Conservation (phyloP, 2,113 vertebrate genomes). For the Psammodynastes pulverulentus region DNA sequence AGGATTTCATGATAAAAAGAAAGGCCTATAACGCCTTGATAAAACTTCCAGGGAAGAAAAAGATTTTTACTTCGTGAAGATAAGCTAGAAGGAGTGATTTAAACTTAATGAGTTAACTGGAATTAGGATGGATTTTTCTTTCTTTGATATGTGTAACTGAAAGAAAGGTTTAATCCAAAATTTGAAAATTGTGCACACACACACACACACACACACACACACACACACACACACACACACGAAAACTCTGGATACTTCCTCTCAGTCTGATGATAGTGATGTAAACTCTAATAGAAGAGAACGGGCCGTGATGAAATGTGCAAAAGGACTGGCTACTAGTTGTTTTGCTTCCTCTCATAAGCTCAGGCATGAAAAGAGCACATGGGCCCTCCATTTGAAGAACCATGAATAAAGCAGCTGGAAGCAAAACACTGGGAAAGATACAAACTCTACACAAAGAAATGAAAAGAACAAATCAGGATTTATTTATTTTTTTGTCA, state of each 20-base stretch:
- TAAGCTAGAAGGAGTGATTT: too few species aligned
- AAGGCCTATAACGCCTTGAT: too few species aligned
- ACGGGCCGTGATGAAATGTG: neutral
- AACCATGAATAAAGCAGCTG: neutral
- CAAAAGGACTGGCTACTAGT: neutral
- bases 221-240: neutral
- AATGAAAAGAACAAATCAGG: neutral
- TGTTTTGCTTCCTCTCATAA: neutral
- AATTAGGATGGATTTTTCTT: too few species aligned
- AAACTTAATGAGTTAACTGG: too few species aligned
- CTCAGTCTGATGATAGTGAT: neutral
- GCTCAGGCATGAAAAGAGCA: neutral
- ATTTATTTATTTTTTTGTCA: neutral
- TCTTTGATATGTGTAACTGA: too few species aligned
- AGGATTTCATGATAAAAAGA: too few species aligned
- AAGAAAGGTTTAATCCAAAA: too few species aligned
- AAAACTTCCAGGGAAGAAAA: too few species aligned
- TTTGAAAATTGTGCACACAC: too few species aligned
- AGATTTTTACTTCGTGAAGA: too few species aligned
- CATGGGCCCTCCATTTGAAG: neutral
- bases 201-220: too few species aligned
- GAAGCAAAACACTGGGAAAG: neutral
- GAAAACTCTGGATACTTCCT: neutral
- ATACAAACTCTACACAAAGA: neutral
- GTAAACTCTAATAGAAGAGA: neutral